Conservation (phyloP, 2,113 vertebrate species). For the Phaethornis superciliosus region DNA sequence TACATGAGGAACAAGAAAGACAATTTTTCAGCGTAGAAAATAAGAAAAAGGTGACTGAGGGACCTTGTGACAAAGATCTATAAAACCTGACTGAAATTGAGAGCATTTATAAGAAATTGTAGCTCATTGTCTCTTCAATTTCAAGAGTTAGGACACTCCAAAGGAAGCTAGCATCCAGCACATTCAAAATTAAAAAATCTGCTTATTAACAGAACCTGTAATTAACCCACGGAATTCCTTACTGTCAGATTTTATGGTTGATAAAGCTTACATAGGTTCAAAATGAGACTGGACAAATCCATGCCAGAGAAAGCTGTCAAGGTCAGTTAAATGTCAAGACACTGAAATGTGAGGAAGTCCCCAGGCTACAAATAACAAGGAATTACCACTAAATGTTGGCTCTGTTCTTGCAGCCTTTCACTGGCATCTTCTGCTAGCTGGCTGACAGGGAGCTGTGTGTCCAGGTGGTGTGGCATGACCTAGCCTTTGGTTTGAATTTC, state of each 20-base stretch:
- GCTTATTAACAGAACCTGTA: background rate
- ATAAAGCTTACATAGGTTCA: background rate
- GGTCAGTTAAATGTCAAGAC: background rate
- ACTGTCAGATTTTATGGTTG: background rate
- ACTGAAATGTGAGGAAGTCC: background rate
- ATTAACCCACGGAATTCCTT: background rate
- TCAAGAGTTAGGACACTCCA: background rate
- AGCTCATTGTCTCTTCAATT: background rate
- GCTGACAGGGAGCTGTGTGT: fast-evolving
- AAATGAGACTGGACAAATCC: background rate
- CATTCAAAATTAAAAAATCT: background rate
- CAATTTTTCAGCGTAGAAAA: background rate
- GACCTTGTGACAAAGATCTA: background rate
- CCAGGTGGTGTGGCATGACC: background rate
- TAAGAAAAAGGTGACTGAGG: background rate
- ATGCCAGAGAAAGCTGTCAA: background rate
- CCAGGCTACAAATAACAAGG: background rate
- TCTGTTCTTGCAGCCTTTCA: background rate
- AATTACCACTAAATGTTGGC: background rate
- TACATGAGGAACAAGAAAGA: background rate
- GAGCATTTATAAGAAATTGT: background rate
- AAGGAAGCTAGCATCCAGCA: background rate
- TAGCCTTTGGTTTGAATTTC: no score
- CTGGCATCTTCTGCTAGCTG: background rate
- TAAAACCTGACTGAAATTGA: background rate